Base-by-base conservation (phyloP, 2,797 vertebrate species). In the Picus viridis region DNA sequence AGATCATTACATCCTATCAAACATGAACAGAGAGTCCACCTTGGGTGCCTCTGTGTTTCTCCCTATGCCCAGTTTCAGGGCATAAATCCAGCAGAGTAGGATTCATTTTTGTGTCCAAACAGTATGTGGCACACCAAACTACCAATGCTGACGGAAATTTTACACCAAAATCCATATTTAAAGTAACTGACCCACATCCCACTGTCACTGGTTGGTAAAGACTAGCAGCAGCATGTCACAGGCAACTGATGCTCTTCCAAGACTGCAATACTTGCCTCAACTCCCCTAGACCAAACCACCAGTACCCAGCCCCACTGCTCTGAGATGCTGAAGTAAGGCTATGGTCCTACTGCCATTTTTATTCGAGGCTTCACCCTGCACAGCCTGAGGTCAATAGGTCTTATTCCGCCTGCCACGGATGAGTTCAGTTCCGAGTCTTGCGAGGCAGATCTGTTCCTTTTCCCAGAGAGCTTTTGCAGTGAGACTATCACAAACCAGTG, bases 121-220 rank as follows among this genome's bases (percentile, higher is more conserved):
- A 47, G 36, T 23, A 29, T 16, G 0, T 54, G 11, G 67, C 47
- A 65, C 29, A 59, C 9, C 34, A 41, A 17, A 70, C 29, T 6
- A 70, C 24, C 19, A 51, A 16, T 2, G 9, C 10, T 13, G n/a
- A 54, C 2, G 7, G 0, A 30, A 36, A 6, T 9, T 71, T 53
- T 53, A 32, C 20, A 62, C 6, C 29, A 58, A 64, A 77, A 62
- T 4, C n/a, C 6, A 2, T 8, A 14, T 29, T 41, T 67, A 6
- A 69, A 41, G 20, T 3, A 70, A 36, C 7, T 1, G 0, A 47
- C 27, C 16, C 18, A 27, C 43, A 36, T 45, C 24, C 27, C 17
- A 3, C 1, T 14, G 32, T 16, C 5, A 1, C 19, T 47, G 77
- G 34, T 4, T 70, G 69, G 17, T 45, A 54, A 62, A 36, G 36